Percentiles rank a stretch among this genome's conserved stretches.
Evolutionary conservation across 2,888 invertebrate species (phyloP).

Genomic region (Scaeva pyrastri): DNA sequence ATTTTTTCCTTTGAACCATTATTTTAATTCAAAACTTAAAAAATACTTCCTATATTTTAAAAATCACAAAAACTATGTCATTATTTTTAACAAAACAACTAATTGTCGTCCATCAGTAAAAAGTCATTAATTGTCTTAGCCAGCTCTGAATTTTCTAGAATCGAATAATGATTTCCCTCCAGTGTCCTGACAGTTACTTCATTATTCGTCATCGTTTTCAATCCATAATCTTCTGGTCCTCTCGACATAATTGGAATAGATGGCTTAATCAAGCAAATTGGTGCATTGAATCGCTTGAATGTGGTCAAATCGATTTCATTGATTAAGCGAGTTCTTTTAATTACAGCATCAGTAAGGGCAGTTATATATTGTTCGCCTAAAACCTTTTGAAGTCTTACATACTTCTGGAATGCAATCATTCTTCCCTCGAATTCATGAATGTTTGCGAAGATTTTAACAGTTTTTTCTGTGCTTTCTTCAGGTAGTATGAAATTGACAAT

Average conservation of each 20-base stretch:
- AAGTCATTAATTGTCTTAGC: conserved; percentile 87
- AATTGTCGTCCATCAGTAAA: conserved; percentile 10
- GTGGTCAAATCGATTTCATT: conserved; percentile 84
- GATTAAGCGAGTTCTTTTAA: conserved; percentile 85
- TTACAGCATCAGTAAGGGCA: conserved; percentile 83
- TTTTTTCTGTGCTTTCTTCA: conserved; percentile 80
- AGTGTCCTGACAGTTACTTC: conserved; percentile 86
- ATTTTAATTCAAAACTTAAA: conserved; percentile 37
- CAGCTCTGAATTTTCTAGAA: conserved; percentile 87
- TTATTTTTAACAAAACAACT: conserved; percentile 63
- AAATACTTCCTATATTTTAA: background rate
- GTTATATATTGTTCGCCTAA: conserved; percentile 84
- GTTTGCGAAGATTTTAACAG: conserved; percentile 84
- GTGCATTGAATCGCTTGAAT: conserved; percentile 84
- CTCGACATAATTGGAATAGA: conserved; percentile 85
- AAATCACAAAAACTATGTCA: conserved; percentile 31
- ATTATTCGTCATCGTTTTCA: conserved; percentile 86
- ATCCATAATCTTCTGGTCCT: conserved; percentile 87
- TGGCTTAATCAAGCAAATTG: conserved; percentile 87
- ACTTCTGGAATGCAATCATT: conserved; percentile 85
- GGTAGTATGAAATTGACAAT: conserved; percentile 80
- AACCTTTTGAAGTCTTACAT: conserved; percentile 82
- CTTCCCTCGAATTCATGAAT: conserved; percentile 86
- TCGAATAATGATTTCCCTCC: conserved; percentile 90
- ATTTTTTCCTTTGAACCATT: conserved; percentile 36